Conservation (phyloP, 2,797 vertebrate genomes). For the Buphagus erythrorhynchus region DNA sequence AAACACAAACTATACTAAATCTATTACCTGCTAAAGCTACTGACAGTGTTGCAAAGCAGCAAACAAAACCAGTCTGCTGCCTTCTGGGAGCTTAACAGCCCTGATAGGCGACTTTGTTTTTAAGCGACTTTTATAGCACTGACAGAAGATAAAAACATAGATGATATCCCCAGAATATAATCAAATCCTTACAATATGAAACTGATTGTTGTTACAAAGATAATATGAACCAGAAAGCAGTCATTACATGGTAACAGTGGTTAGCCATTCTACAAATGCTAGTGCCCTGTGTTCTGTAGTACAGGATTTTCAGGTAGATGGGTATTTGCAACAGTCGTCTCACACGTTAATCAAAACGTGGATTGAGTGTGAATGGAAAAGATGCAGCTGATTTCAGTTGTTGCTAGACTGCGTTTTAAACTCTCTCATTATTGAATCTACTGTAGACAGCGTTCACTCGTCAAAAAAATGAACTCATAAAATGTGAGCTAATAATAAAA, state of each 20-base stretch:
- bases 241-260: background rate
- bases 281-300: background rate
- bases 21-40: background rate
- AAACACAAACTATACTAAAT: background rate
- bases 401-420: background rate
- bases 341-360: background rate
- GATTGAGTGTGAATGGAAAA: background rate
- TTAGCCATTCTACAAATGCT: background rate
- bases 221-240: background rate
- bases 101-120: background rate
- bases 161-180: background rate
- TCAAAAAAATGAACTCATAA: background rate
- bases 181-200: background rate
- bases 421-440: background rate
- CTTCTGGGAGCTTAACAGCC: background rate
- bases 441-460: background rate
- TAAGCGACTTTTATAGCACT: background rate
- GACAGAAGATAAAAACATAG: background rate
- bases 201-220: background rate
- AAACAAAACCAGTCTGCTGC: background rate
- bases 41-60: background rate
- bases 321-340: background rate
- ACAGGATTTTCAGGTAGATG: background rate
- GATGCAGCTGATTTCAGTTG: background rate
- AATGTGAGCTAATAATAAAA: background rate